Conservation (phyloP, 2,888 invertebrate species). For the Drosophila paracracens region DNA sequence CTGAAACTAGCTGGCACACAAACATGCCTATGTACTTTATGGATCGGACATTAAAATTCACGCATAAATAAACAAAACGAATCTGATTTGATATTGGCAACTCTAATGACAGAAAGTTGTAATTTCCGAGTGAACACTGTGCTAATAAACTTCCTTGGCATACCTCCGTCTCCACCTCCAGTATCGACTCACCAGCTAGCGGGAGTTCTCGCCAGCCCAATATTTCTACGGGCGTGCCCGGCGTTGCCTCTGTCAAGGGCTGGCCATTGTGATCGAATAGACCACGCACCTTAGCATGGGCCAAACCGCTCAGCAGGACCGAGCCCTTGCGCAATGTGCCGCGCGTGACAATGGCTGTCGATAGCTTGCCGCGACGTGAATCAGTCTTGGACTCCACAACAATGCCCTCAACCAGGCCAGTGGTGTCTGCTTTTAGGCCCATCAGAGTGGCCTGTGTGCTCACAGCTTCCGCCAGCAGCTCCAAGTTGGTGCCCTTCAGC, state of each 20-base stretch:
- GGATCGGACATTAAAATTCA: not conserved
- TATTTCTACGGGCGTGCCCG: conserved; percentile 92
- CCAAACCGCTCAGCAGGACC: conserved; percentile 92
- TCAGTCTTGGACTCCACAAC: conserved; percentile 94
- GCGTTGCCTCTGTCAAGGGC: conserved; percentile 89
- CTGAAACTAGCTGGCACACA: not conserved
- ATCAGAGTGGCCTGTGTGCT: conserved; percentile 93
- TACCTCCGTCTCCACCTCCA: conserved; percentile 93
- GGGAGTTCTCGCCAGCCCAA: conserved; percentile 97
- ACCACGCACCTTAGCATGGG: conserved; percentile 93
- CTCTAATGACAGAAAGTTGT: not conserved
- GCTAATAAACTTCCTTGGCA: not conserved
- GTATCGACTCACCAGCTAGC: conserved; percentile 93
- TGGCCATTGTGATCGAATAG: conserved; percentile 92
- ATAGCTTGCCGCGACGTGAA: conserved; percentile 90
- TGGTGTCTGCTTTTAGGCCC: conserved; percentile 93
- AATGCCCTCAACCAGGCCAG: conserved; percentile 94
- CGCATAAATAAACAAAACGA: not conserved
- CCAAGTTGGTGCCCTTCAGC: conserved; percentile 91
- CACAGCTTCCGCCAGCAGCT: conserved; percentile 92
- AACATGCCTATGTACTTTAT: not conserved
- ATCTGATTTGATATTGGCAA: not conserved
- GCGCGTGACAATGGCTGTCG: conserved; percentile 93
- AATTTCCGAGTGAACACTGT: not conserved
- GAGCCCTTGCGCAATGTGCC: conserved; percentile 93